Percentiles rank a stretch among this genome's conserved stretches.
phyloP scores from a whole-genome alignment of 2,888 invertebrate species.

The Drosophila engyochracea region DNA sequence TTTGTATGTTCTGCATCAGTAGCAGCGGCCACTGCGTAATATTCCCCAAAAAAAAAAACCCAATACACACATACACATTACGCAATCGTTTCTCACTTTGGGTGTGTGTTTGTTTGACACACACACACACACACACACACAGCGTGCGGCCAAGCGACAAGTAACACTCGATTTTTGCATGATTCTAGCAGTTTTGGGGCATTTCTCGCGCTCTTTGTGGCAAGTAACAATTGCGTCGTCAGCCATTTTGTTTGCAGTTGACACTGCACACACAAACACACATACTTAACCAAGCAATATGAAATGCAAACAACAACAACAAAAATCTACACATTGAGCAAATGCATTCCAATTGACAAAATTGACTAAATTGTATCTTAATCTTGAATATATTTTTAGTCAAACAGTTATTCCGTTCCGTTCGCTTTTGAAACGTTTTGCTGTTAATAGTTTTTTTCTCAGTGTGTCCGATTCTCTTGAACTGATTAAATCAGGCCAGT shows the following conservation, averaged over 20 bases:
- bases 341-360: background rate
- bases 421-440: background rate
- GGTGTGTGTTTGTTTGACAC: conserved; percentile 16
- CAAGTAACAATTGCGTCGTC: conserved; percentile 51
- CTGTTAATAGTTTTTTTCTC: background rate
- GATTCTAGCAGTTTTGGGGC: conserved; percentile 48
- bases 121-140: conserved; percentile 1
- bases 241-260: conserved; percentile 75
- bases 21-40: conserved; percentile 34
- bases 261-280: conserved; percentile 43
- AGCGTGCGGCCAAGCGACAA: conserved; percentile 23
- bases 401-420: background rate
- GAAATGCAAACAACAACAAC: conserved; percentile 9
- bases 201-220: conserved; percentile 61
- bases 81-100: background rate
- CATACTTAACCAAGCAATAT: conserved; percentile 36
- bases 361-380: background rate
- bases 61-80: conserved; percentile 10
- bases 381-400: background rate
- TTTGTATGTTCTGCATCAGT: conserved; percentile 43
- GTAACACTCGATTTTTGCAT: conserved; percentile 48
- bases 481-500: background rate
- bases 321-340: background rate
- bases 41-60: conserved; percentile 39
- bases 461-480: background rate